A percentile compares a stretch with the other conserved stretches of the same genome.
phyloP scores from a whole-genome alignment of 2,888 invertebrate genomes.

The Ellobium chinense region DNA sequence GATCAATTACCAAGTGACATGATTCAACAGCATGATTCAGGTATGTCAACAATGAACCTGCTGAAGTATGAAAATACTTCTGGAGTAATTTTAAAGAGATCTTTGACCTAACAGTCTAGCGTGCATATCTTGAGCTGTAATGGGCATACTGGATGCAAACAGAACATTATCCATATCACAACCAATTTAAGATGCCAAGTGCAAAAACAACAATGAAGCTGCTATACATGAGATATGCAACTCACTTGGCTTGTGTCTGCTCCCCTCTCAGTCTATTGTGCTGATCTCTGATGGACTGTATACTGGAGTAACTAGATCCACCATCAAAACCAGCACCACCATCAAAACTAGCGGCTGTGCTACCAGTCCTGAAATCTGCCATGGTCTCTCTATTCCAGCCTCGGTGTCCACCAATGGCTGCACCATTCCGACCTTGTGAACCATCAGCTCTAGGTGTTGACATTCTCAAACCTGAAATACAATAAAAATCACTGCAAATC shows the following conservation, averaged over 20 bases:
- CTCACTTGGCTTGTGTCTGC: constrained; percentile 35
- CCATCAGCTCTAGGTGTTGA: constrained; percentile 27
- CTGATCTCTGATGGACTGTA: constrained; percentile 37
- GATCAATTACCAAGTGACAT: too few species aligned
- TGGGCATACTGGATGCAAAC: too few species aligned
- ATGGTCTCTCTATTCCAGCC: neutral
- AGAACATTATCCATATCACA: too few species aligned
- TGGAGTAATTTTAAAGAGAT: too few species aligned
- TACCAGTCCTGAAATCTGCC: neutral
- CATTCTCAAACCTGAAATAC: constrained; percentile 17
- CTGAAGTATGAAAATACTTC: too few species aligned
- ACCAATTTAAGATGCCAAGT: too few species aligned
- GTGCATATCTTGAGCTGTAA: too few species aligned
- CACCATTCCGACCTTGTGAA: neutral
- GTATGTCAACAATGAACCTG: too few species aligned
- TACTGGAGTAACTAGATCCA: constrained; percentile 32
- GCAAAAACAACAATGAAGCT: too few species aligned
- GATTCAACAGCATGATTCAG: too few species aligned
- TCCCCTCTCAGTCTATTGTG: constrained; percentile 27
- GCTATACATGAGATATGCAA: too few species aligned
- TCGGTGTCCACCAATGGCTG: neutral
- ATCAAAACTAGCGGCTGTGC: neutral
- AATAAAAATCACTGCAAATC: neutral
- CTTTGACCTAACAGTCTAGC: too few species aligned
- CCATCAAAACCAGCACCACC: neutral